Base-by-base conservation (phyloP, 2,113 vertebrate genomes). In the Microtus ochrogaster region DNA sequence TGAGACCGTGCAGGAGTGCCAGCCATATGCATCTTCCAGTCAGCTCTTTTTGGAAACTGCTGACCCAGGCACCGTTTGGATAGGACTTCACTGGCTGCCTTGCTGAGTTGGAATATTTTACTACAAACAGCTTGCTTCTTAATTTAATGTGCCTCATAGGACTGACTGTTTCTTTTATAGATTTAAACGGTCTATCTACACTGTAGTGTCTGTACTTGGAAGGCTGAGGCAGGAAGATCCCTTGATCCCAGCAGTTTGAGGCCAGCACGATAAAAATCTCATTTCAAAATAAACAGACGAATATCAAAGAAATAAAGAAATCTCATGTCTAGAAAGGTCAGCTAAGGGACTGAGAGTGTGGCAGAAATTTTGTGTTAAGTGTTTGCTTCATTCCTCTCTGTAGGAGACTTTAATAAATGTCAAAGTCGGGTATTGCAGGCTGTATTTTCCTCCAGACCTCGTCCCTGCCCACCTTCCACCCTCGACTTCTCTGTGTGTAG, bases 141-240 rank as follows among this genome's bases (percentile, higher is more conserved):
- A 83, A 83, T 63, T 41, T 83, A 82, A 92, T 90, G 14, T 76
- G 41, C n/a, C 11, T 73, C 91, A 89, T 83, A 83, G 33, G 95
- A 90, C 44, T 28, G 22, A 73, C 16, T 68, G 1, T 87, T 90
- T 33, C 73, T 85, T 92, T 96, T 66, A 22, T 49, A 49, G 28
- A 39, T 77, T 93, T 82, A 61, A 91, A 68, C 49, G 13, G 0
- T 89, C 22, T 61, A 12, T 52, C 49, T 44, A 52, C 36, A 36
- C 85, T 39, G 33, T n/a, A 8, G 30, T 12, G 2, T 13, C 65
- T 24, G 21, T 36, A 87, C 24, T 84, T 84, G 58, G 58, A 84
- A 30, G 39, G 47, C 66, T 87, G 22, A 70, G 85, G 36, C 85
- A 88, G 36, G 13, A 73, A 39, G 47, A 55, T 73, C 22, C 66